Conservation (phyloP, 2,113 vertebrate species). For the Colossoma macropomum region DNA sequence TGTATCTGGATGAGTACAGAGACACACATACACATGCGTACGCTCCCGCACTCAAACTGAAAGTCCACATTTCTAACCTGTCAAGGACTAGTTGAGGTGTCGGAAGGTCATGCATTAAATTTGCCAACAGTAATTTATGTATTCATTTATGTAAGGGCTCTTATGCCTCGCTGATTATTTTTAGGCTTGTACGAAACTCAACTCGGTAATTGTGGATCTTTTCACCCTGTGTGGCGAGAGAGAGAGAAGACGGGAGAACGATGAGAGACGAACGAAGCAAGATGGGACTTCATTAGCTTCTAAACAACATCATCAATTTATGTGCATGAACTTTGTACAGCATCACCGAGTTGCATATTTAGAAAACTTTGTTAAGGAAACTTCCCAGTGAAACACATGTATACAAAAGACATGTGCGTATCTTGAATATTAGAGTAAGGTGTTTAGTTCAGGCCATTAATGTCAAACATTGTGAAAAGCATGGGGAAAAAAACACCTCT, state of each 20-base stretch:
- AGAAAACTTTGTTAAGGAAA: neutral
- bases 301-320: slow-evolving; percentile 16
- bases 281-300: slow-evolving; percentile 34
- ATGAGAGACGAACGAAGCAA: neutral
- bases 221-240: slow-evolving; percentile 12
- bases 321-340: neutral
- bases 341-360: neutral
- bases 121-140: slow-evolving; percentile 35
- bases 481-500: too few species aligned
- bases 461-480: too few species aligned
- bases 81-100: slow-evolving; percentile 34
- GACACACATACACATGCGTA: slow-evolving; percentile 23
- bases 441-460: too few species aligned
- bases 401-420: too few species aligned
- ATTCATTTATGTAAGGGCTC: slow-evolving; percentile 35
- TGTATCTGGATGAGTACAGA: slow-evolving; percentile 41
- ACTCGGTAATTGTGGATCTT: slow-evolving; percentile 26
- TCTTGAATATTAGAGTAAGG: too few species aligned
- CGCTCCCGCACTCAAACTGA: neutral
- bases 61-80: slow-evolving; percentile 23
- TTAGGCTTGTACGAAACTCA: slow-evolving; percentile 30
- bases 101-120: slow-evolving; percentile 45
- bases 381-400: neutral
- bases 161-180: slow-evolving; percentile 43
- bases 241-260: slow-evolving; percentile 20